Evolutionary conservation across 2,113 vertebrate genomes (phyloP).

Genomic region (Psammodynastes pulverulentus): DNA sequence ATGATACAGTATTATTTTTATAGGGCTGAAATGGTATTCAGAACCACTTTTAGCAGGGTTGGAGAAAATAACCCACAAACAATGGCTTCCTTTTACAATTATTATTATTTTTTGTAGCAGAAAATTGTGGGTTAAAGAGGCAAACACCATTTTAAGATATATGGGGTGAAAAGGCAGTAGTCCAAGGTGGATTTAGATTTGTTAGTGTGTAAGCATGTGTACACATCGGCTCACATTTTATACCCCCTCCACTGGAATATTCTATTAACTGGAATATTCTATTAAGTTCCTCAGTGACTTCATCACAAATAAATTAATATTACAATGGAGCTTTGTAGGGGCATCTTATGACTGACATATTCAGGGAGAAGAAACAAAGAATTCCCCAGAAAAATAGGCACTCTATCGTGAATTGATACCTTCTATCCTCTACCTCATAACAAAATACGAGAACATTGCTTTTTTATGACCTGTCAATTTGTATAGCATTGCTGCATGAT

Average conservation of each 20-base stretch:
- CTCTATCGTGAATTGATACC: not conserved
- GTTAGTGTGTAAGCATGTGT: not conserved
- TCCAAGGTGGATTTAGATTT: not conserved
- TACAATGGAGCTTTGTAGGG: not conserved
- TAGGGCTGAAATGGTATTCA: not conserved
- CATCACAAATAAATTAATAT: not conserved
- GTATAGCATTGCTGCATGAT: not conserved
- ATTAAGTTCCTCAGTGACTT: not conserved
- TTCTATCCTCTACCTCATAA: not conserved
- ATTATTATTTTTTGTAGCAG: not conserved
- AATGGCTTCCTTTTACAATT: not conserved
- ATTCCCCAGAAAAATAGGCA: not conserved
- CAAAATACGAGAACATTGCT: not conserved
- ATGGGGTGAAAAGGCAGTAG: not conserved
- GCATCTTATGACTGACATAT: not conserved
- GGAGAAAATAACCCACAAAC: not conserved
- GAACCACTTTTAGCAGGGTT: not conserved
- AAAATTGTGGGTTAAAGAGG: no score
- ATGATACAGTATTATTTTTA: slow-evolving; percentile 33
- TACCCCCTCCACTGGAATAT: not conserved
- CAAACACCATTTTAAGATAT: not conserved
- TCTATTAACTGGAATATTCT: not conserved
- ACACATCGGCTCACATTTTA: not conserved
- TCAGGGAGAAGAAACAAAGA: not conserved
- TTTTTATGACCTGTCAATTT: not conserved